Conservation (phyloP, 2,113 vertebrate genomes). For the Halcyon senegalensis region DNA sequence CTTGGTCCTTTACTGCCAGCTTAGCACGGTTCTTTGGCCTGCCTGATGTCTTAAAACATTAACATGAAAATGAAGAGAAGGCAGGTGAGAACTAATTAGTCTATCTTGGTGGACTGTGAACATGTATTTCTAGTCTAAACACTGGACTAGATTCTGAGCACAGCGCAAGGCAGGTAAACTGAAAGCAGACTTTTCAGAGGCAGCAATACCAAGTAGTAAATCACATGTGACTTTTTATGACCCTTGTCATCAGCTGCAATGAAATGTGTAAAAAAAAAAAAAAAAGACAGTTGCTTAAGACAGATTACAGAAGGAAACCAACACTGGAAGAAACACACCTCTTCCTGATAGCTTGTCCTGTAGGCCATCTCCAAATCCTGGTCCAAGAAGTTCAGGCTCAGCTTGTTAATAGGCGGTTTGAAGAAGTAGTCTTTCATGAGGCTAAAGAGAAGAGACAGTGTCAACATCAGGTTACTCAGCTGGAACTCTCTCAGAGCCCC, state of each 20-base stretch:
- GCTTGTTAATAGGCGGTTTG: constrained; percentile 95
- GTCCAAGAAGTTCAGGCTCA: constrained; percentile 96
- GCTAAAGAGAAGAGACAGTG: constrained; percentile 71
- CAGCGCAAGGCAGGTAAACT: background rate
- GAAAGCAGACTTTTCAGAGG: background rate
- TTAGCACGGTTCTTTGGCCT: background rate
- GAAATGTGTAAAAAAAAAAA: background rate
- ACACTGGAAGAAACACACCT: constrained; percentile 75
- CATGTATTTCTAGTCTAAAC: background rate
- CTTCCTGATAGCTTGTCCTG: constrained; percentile 91
- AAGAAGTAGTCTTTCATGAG: constrained; percentile 99
- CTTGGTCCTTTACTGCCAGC: background rate
- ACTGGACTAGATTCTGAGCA: background rate
- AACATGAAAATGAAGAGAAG: background rate
- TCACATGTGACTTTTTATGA: background rate
- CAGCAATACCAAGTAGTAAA: background rate
- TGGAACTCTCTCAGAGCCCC: background rate
- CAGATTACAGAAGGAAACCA: background rate
- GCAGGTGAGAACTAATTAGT: background rate
- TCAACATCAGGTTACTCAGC: background rate
- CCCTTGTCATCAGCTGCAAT: background rate
- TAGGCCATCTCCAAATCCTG: constrained; percentile 88
- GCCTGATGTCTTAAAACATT: background rate
- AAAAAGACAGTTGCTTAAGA: background rate
- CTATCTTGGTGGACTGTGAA: background rate